Evolutionary conservation across 2,113 vertebrate genomes (phyloP).

Genomic region (Hydrolagus affinis): DNA sequence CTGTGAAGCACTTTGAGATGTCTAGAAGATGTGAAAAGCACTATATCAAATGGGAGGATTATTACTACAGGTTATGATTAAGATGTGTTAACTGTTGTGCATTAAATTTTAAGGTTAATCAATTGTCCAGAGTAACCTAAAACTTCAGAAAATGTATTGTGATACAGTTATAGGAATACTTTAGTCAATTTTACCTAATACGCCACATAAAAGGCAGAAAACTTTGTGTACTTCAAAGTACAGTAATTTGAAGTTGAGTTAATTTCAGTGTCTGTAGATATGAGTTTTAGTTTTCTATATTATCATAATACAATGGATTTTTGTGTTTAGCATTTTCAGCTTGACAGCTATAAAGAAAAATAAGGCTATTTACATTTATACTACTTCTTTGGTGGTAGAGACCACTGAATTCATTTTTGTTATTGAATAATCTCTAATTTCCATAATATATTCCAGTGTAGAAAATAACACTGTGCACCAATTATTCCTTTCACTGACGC

Average conservation of each 20-base stretch:
- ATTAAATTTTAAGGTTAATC: too few relatives aligned
- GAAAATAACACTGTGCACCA: too few relatives aligned
- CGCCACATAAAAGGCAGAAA: background rate
- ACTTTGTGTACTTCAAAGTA: background rate
- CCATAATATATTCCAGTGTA: slow-evolving; percentile 24
- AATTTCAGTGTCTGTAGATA: background rate
- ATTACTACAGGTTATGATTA: too few relatives aligned
- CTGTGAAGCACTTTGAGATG: too few relatives aligned
- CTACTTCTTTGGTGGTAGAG: background rate
- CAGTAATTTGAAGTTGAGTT: background rate
- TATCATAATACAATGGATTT: background rate
- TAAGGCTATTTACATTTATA: slow-evolving; percentile 28
- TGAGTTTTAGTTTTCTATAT: background rate
- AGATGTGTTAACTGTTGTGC: too few relatives aligned
- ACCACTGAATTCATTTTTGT: slow-evolving; percentile 10
- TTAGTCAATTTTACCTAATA: background rate
- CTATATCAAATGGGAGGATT: too few relatives aligned
- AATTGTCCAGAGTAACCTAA: too few relatives aligned
- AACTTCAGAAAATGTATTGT: too few relatives aligned
- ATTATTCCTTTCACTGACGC: slow-evolving; percentile 4
- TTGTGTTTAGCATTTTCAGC: slow-evolving; percentile 15
- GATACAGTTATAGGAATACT: too few relatives aligned
- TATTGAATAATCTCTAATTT: slow-evolving; percentile 17
- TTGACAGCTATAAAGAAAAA: slow-evolving; percentile 15
- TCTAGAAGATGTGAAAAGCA: too few relatives aligned